Evolutionary conservation across 1,140 invertebrate genomes (phyloP).

Genomic region (Zophobas atratus): DNA sequence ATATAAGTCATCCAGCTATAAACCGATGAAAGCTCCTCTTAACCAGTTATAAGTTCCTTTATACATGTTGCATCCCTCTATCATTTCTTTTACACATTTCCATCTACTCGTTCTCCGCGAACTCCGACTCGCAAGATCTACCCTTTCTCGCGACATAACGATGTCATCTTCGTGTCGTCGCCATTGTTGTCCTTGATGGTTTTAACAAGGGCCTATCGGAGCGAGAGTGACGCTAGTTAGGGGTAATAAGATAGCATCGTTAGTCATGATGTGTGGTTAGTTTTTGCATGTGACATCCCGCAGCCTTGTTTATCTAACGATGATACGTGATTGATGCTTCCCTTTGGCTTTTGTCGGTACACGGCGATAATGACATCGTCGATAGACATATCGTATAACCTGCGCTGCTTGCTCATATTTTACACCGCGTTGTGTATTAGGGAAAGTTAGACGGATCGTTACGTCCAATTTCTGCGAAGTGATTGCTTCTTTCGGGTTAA

Average conservation of each 20-base stretch:
- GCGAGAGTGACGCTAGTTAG: conserved; percentile 9
- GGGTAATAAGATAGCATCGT: conserved; percentile 45
- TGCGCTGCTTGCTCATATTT: conserved; percentile 49
- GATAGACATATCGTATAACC: conserved; percentile 54
- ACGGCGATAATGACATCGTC: conserved; percentile 51
- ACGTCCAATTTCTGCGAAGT: background rate
- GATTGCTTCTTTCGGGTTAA: conserved; percentile 14
- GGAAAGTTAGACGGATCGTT: conserved; percentile 33
- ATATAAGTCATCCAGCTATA: too few species aligned
- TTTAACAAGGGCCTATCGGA: background rate
- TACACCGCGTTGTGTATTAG: conserved; percentile 18
- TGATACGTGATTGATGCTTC: conserved; percentile 55
- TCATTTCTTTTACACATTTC: too few species aligned
- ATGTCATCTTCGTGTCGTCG: background rate
- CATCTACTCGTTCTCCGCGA: too few species aligned
- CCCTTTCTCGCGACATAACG: too few species aligned
- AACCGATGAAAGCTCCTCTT: too few species aligned
- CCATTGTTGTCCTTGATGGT: background rate
- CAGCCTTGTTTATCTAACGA: conserved; percentile 48
- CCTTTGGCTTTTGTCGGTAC: conserved; percentile 52
- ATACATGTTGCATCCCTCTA: too few species aligned
- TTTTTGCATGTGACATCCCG: conserved; percentile 36
- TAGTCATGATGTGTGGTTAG: conserved; percentile 46
- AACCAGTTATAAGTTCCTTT: too few species aligned
- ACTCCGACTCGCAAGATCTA: too few species aligned